Conservation (phyloP, 2,113 vertebrate genomes). For the Sander lucioperca region DNA sequence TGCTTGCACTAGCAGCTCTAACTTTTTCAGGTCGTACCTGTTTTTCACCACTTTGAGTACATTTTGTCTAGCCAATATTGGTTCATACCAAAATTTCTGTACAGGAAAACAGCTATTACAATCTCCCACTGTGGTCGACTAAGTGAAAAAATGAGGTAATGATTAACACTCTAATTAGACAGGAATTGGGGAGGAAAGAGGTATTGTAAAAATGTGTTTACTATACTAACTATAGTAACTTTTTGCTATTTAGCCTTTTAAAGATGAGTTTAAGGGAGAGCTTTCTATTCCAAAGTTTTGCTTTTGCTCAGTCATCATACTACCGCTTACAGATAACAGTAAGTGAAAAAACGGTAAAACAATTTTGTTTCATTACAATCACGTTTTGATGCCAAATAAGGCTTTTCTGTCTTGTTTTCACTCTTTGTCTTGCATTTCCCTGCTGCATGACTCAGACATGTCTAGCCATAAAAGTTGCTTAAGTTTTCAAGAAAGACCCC, state of each 20-base stretch:
- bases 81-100: background rate
- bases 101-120: constrained; percentile 28
- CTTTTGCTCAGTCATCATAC: constrained; percentile 4
- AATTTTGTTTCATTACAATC: constrained; percentile 12
- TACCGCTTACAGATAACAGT: background rate
- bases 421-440: constrained; percentile 19
- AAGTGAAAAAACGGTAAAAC: background rate
- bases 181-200: background rate
- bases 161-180: constrained; percentile 9
- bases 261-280: background rate
- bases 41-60: background rate
- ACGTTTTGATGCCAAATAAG: constrained; percentile 52
- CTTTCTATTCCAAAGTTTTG: background rate
- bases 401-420: constrained; percentile 38
- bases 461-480: background rate
- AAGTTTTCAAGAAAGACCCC: constrained; percentile 16
- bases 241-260: background rate
- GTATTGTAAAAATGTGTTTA: background rate
- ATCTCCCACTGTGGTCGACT: background rate
- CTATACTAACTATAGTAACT: background rate
- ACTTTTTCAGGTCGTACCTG: background rate
- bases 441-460: constrained; percentile 23
- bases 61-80: background rate
- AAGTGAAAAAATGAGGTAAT: background rate
- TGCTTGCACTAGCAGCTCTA: background rate